Percentiles rank a stretch among this genome's conserved stretches.
phyloP scores from a whole-genome alignment of 2,888 invertebrate species.

The Aethes cnicana region DNA sequence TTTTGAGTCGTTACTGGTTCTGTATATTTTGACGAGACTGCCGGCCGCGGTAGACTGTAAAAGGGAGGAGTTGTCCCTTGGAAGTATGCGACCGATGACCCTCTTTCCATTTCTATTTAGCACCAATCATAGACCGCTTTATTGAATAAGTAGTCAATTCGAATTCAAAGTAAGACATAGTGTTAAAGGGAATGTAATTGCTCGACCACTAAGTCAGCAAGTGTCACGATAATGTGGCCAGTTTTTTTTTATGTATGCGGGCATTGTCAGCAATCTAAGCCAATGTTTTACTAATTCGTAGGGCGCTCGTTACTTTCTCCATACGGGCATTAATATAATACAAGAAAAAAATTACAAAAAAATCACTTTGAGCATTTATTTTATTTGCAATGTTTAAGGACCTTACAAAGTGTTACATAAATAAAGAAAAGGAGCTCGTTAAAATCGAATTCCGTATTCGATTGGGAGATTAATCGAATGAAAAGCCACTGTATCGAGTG shows the following conservation, averaged over 20 bases:
- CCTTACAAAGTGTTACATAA: constrained; percentile 63
- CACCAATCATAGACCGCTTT: constrained; percentile 31
- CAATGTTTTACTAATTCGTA: constrained; percentile 64
- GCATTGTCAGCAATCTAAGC: constrained; percentile 54
- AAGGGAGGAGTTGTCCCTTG: constrained; percentile 70
- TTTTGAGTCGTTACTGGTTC: constrained; percentile 57
- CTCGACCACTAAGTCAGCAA: constrained; percentile 63
- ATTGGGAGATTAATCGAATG: constrained; percentile 71
- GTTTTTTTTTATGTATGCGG: constrained; percentile 69
- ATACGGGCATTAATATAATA: constrained; percentile 60
- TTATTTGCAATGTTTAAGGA: too few species aligned
- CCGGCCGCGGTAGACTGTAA: constrained; percentile 61
- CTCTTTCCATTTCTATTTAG: constrained; percentile 43
- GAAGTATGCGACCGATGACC: constrained; percentile 50
- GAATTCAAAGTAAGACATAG: constrained; percentile 62
- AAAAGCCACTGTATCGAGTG: constrained; percentile 65
- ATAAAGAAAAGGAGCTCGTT: constrained; percentile 66
- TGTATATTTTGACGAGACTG: constrained; percentile 57
- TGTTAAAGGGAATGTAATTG: constrained; percentile 66
- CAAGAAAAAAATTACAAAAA: constrained; percentile 8
- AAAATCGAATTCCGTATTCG: constrained; percentile 67
- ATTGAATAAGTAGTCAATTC: constrained; percentile 27
- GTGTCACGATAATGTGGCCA: constrained; percentile 74
- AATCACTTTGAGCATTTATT: too few species aligned
- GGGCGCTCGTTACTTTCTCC: constrained; percentile 51